Percentiles rank a stretch among this genome's conserved stretches.
Conservation (phyloP, 2,113 vertebrate species). For the Lanius ludovicianus region DNA sequence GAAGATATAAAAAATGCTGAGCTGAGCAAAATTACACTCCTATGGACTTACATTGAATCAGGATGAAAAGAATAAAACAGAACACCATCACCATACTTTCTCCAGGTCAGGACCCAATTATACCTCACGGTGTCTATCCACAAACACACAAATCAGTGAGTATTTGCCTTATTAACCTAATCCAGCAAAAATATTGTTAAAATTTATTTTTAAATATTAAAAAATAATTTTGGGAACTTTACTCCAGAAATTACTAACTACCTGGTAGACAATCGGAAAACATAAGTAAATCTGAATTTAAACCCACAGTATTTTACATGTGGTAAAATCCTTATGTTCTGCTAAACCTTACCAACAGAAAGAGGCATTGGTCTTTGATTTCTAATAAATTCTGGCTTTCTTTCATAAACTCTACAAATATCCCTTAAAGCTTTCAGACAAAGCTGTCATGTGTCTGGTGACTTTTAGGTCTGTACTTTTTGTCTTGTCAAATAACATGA, state of each 20-base stretch:
- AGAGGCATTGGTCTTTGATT: not conserved
- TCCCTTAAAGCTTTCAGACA: not conserved
- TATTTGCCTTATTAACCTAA: not conserved
- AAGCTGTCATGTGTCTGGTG: not conserved
- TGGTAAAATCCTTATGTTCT: not conserved
- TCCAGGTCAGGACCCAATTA: not conserved
- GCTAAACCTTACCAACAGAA: not conserved
- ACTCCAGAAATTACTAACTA: not conserved
- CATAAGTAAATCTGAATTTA: not conserved
- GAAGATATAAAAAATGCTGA: not conserved
- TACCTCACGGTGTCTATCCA: not conserved
- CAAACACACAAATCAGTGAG: not conserved
- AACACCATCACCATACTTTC: not conserved
- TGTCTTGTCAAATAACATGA: not conserved
- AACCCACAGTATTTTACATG: not conserved
- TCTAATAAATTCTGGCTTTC: not conserved
- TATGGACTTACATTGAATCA: not conserved
- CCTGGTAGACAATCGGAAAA: not conserved
- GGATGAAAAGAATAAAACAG: not conserved
- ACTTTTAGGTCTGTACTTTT: not conserved
- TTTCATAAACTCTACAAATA: not conserved
- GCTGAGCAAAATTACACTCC: not conserved
- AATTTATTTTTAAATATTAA: not conserved
- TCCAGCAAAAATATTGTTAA: not conserved
- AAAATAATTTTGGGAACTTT: not conserved